Base-by-base conservation (phyloP, 2,888 invertebrate species). In the Mythimna pallens region DNA sequence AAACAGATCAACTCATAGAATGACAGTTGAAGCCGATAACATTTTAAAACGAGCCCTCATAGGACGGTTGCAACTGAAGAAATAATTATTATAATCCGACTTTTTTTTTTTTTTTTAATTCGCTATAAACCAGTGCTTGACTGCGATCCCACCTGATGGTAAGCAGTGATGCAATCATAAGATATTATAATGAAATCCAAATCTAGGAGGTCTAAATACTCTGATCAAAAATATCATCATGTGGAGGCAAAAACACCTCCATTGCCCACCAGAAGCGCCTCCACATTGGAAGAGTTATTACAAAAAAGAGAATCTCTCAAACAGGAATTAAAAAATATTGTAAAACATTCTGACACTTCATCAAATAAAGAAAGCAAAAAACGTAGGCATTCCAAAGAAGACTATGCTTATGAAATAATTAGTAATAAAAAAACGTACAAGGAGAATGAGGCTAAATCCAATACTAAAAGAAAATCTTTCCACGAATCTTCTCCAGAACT, bases 201-300 rank as follows among this genome's bases (percentile, higher is more conserved):
- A 88, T 77, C 80, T 72, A 89, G 80, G 81, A 90, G 88, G 86
- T 88, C 84, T 73, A 89, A 89, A 80, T 82, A 84, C 76, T 87
- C 85, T 67, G 85, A 86, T 69, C 73, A 85, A 52, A 85, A 84
- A 70, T 88, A 87, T 83, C 73, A 87, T 77, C 81, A 82, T 71
- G 82, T 81, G 70, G 94, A 93, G 72, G 90, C 93, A 43, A 94
- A 88, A 88, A 96, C 96, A 76, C 96, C 96, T 82, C 96, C 96
- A 73, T 86, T 95, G 61, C 94, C 95, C 43, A 77, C 83, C 54
- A 78, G 72, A 78, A 89, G 86, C 83, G 86, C 83, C 70, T 87
- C 87, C 59, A 92, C 90, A 77, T 91, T 95, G 73, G 93, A 94
- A 85, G 94, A 95, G 75, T 89, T 96, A 70, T 84, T 95, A 67